Percentiles rank a stretch among this genome's conserved stretches.
Evolutionary conservation across 2,113 vertebrate genomes (phyloP).

Genomic region (Salvelinus namaycush): DNA sequence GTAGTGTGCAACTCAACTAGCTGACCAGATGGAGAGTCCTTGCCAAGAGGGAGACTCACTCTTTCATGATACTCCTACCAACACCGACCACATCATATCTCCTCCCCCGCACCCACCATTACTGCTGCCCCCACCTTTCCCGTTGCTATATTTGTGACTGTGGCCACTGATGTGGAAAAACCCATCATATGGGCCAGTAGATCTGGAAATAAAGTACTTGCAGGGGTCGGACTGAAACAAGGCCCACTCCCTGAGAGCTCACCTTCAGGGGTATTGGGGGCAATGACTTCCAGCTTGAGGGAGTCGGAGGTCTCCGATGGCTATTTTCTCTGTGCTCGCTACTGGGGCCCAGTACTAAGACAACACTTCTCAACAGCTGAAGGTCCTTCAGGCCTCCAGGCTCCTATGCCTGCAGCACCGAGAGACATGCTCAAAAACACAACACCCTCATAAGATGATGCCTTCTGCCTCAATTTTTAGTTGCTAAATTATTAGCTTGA

Average conservation of each 20-base stretch:
- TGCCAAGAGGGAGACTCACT: slow-evolving; percentile 59
- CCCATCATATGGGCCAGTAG: slow-evolving; percentile 81
- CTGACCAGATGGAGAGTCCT: slow-evolving; percentile 60
- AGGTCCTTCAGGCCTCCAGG: slow-evolving; percentile 24
- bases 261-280: slow-evolving; percentile 58
- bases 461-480: slow-evolving; percentile 50
- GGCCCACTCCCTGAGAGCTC: slow-evolving; percentile 53
- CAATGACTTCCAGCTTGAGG: slow-evolving; percentile 64
- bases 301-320: slow-evolving; percentile 58
- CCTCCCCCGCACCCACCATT: slow-evolving; percentile 9
- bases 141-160: slow-evolving; percentile 77
- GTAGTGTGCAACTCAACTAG: slow-evolving; percentile 41
- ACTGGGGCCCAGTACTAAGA: slow-evolving; percentile 45
- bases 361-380: slow-evolving; percentile 54
- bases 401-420: background rate
- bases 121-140: slow-evolving; percentile 62
- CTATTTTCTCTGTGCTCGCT: slow-evolving; percentile 58
- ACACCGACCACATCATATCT: background rate
- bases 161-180: slow-evolving; percentile 78
- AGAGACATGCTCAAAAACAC: slow-evolving; percentile 21
- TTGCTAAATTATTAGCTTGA: slow-evolving; percentile 61
- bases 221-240: slow-evolving; percentile 65
- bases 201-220: slow-evolving; percentile 80
- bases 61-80: slow-evolving; percentile 3
- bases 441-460: slow-evolving; percentile 22